Evolutionary conservation across 2,888 invertebrate species (phyloP).

Genomic region (Carpatolechia fugitivella): DNA sequence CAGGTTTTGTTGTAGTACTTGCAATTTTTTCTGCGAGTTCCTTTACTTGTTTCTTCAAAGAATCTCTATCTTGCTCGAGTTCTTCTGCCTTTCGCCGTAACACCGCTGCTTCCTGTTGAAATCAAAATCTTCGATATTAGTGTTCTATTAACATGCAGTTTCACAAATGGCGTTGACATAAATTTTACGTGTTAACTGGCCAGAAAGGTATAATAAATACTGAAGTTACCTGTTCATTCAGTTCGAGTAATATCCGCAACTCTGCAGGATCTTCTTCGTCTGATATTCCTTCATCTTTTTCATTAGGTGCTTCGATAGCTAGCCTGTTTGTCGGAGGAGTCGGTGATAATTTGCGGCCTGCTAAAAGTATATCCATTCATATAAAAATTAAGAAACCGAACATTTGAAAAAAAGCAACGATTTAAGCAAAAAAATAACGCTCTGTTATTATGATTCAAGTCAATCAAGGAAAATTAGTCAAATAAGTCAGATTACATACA

Average conservation of each 20-base stretch:
- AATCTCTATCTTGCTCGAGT: slow-evolving; percentile 88
- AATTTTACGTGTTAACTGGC: background rate
- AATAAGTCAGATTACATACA: slow-evolving; percentile 12
- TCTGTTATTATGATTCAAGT: slow-evolving; percentile 11
- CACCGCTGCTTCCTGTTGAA: slow-evolving; percentile 86
- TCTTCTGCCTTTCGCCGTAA: slow-evolving; percentile 91
- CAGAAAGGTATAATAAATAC: too few species aligned
- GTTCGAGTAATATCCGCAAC: slow-evolving; percentile 89
- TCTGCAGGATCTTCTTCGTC: slow-evolving; percentile 91
- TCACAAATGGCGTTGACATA: background rate
- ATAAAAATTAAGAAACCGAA: slow-evolving; percentile 5
- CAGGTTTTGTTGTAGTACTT: slow-evolving; percentile 57
- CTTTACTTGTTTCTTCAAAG: slow-evolving; percentile 85
- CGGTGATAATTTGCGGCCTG: slow-evolving; percentile 85
- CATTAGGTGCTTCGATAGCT: slow-evolving; percentile 81
- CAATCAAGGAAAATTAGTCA: slow-evolving; percentile 22
- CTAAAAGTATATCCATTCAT: slow-evolving; percentile 12
- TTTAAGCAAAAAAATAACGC: background rate
- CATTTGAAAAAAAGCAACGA: background rate
- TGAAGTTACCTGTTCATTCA: slow-evolving; percentile 89
- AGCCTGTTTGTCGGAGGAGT: slow-evolving; percentile 82
- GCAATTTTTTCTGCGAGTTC: slow-evolving; percentile 87
- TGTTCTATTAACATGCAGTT: background rate
- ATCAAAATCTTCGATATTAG: background rate
- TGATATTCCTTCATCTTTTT: slow-evolving; percentile 86